phyloP scores from a whole-genome alignment of 2,797 vertebrate species.

The Enteromius paludinosus region DNA sequence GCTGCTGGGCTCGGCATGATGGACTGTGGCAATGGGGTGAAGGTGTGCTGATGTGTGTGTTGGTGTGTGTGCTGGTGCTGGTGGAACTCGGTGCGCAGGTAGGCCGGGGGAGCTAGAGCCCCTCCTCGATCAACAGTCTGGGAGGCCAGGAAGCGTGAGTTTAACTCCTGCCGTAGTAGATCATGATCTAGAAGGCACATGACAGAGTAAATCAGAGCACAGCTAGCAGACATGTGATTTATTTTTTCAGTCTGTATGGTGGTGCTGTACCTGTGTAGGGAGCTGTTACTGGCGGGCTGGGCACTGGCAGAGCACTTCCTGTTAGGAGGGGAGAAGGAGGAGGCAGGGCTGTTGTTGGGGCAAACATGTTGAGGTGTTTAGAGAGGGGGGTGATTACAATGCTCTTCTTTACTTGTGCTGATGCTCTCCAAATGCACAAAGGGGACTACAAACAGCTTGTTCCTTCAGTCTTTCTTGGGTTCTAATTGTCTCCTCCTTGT shows the following conservation, averaged over 20 bases:
- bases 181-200: conserved; percentile 88
- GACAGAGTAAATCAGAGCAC: not conserved
- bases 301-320: conserved; percentile 90
- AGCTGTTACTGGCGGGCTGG: conserved; percentile 91
- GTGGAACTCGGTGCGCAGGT: conserved; percentile 98
- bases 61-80: conserved; percentile 99
- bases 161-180: conserved; percentile 95
- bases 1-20: conserved; percentile 98
- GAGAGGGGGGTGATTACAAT: conserved; percentile 71
- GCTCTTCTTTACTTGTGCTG: conserved; percentile 23
- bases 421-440: conserved; percentile 23
- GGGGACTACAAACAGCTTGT: not conserved
- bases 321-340: conserved; percentile 96
- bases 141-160: conserved; percentile 96
- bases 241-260: too few relatives aligned
- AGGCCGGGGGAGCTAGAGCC: conserved; percentile 90
- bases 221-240: not conserved
- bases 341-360: conserved; percentile 94
- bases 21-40: conserved; percentile 96
- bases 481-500: conserved; percentile 46
- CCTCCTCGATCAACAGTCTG: conserved; percentile 94
- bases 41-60: conserved; percentile 99
- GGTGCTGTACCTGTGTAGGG: conserved; percentile 51
- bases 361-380: conserved; percentile 97
- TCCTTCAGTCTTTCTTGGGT: not conserved